Evolutionary conservation across 2,113 vertebrate genomes (phyloP), one percentile per base, ranked within the genome.

Genomic region (Prolemur simus): DNA sequence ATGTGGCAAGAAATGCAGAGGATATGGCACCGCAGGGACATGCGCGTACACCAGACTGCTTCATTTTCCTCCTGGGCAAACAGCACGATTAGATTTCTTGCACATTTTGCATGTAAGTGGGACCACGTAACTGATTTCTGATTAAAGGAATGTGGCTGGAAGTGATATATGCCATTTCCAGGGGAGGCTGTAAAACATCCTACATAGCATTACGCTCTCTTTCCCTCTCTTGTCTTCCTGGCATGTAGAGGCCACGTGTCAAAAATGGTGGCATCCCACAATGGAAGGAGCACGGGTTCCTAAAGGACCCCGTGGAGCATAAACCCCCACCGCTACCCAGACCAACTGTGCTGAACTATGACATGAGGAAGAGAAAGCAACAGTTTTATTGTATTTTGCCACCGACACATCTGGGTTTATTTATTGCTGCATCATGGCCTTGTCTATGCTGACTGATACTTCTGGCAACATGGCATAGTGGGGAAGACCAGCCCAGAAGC

Each of bases 111-210:
- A 39, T 64, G 39, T 58, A 83, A 80, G 78, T 95, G 63, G 34
- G 78, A 86, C 94, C 78, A 56, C 0, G 20, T 56, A 78, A 74
- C 87, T 37, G 56, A 63, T 37, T 84, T 94, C 56, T 58, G 63
- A 91, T 77, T n/a, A 77, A 92, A 95, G 82, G n/a, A 93, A 85
- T 54, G 34, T 32, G 23, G 54, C 76, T 56, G 52, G n/a, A 93
- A 73, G 37, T 81, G 84, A 76, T 32, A 84, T 0, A 39, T 2
- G 12, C 49, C 42, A 47, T n/a, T 84, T 94, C 56, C 56, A 90
- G n/a, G 34, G 15, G n/a, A 93, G 52, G 34, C 18, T 34, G 13
- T 66, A 47, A 83, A 85, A 89, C 71, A 91, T 74, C 60, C 66
- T 37, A 23, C 47, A 49, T 2, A n/a, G 25, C 34, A 39, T 76